phyloP scores from a whole-genome alignment of 2,113 vertebrate genomes.

The Oreochromis tanganicae region DNA sequence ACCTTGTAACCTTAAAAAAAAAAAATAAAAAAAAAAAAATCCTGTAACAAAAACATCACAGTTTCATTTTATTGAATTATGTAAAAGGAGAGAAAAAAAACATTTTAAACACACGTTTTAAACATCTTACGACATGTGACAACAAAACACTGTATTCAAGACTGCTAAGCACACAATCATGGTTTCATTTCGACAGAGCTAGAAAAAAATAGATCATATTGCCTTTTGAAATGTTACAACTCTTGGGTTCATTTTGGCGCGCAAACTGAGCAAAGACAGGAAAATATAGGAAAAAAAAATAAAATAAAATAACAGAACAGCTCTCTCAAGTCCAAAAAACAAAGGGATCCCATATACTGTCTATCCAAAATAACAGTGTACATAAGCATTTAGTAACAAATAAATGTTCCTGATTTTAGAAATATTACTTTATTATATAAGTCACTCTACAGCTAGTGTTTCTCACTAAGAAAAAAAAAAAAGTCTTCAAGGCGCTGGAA shows the following conservation, averaged over 20 bases:
- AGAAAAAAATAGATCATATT: conserved; percentile 83
- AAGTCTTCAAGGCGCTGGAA: conserved; percentile 94
- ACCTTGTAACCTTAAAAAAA: conserved; percentile 66
- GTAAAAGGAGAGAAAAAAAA: conserved; percentile 62
- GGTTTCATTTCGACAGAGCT: conserved; percentile 85
- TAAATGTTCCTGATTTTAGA: conserved; percentile 85
- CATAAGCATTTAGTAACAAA: conserved; percentile 87
- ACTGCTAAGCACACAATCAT: conserved; percentile 88
- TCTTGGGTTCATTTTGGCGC: conserved; percentile 79
- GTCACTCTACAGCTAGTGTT: conserved; percentile 99
- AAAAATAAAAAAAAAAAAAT: not conserved
- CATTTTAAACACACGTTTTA: conserved; percentile 68
- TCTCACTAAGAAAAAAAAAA: conserved; percentile 84
- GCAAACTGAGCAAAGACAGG: conserved; percentile 73
- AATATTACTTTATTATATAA: conserved; percentile 85
- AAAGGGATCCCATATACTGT: conserved; percentile 73
- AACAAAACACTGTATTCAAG: conserved; percentile 77
- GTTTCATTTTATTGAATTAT: conserved; percentile 79
- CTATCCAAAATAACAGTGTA: conserved; percentile 81
- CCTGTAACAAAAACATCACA: conserved; percentile 81
- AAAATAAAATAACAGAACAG: not conserved
- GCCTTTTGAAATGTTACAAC: conserved; percentile 87
- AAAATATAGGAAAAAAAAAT: conserved; percentile 64
- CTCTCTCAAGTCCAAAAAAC: conserved; percentile 70
- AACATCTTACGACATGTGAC: conserved; percentile 73